Base-by-base conservation (phyloP, 2,797 vertebrate species). In the Botia kubotai region DNA sequence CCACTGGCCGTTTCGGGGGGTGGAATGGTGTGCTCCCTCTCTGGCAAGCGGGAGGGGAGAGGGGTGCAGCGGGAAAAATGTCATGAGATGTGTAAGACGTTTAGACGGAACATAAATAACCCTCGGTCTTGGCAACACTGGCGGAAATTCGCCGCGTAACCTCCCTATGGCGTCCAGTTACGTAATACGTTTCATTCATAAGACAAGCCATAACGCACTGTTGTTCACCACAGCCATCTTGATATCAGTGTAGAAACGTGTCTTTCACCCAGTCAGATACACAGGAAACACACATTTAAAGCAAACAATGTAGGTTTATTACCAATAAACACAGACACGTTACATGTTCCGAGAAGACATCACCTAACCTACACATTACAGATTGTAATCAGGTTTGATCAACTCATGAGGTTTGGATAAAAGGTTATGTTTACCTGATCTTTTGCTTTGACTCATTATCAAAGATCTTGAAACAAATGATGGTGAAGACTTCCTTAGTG, bases 371-470 rank as follows among this genome's bases (percentile, higher is more conserved):
- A 10, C 43, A 46, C 10, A 46, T 46, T 46, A 39, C 6, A 39
- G 36, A 8, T 1, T 39, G 36, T 39, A 39, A 39, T 10, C 43
- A 46, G 43, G 43, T 46, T 46, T 46, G 43, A 46, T 46, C 43
- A 11, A 46, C 43, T 46, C 2, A 46, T 10, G 8, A 46, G 43
- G 43, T 46, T 46, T 46, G 77, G 82, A 12, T 73, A 72, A 39
- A 29, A 29, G 8, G 50, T 19, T 8, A 4, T 46, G 82, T 90
- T 87, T 88, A 92, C 94, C 93, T 89, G 87, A 88, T 92, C 91
- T 92, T 71, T 67, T 83, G 2, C 86, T 86, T 57, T 88, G 89
- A 53, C 77, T 92, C 81, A 89, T 82, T 79, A 88, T 90, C 46
- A 57, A 68, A 12, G 88, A 55, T 8, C 81, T 85, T 33, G 83